Evolutionary conservation across 1,140 invertebrate genomes (phyloP).

Genomic region (Amphibalanus amphitrite): DNA sequence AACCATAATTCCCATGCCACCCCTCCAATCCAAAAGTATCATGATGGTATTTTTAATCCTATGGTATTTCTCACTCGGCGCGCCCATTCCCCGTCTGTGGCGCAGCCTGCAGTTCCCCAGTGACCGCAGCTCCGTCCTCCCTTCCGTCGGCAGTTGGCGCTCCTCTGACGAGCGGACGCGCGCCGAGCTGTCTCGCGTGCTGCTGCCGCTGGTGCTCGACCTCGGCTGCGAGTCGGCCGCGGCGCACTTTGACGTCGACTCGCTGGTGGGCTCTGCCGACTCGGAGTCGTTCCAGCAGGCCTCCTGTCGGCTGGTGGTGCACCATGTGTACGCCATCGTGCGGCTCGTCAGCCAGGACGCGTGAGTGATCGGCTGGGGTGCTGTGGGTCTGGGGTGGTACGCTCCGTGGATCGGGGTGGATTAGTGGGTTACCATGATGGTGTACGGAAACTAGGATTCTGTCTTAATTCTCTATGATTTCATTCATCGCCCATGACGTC

Average conservation of each 20-base stretch:
- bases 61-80: no score
- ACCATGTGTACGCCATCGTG: constrained; percentile 6
- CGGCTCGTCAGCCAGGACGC: not conserved
- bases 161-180: constrained; percentile 30
- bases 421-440: not conserved
- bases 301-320: not conserved
- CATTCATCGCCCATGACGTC: no score
- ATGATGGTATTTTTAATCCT: no score
- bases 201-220: constrained; percentile 56
- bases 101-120: no score
- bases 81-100: no score
- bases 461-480: no score
- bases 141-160: constrained; percentile 24
- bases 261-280: constrained; percentile 25
- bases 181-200: constrained; percentile 35
- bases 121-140: no score
- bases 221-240: constrained; percentile 40
- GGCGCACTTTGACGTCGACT: constrained; percentile 31
- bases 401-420: not conserved
- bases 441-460: no score
- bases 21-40: no score
- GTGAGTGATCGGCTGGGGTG: constrained; percentile 3
- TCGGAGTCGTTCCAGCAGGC: not conserved
- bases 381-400: not conserved
- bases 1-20: no score